Conservation (phyloP, 1,140 invertebrate genomes). For the Drosophila sp. region DNA sequence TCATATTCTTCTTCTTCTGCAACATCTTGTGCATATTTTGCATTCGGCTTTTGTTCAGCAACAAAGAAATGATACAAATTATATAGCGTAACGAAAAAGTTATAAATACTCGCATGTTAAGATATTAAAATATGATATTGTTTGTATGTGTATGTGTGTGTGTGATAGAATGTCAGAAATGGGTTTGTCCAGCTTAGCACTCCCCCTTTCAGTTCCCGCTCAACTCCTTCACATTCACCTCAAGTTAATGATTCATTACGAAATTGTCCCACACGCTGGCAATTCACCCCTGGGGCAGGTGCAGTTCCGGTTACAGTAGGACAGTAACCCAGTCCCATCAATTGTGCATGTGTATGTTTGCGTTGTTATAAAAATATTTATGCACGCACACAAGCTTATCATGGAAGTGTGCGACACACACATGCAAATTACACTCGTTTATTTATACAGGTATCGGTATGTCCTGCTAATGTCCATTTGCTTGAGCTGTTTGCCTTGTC, state of each 20-base stretch:
- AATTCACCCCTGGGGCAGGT: constrained; percentile 42
- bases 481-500: constrained; percentile 46
- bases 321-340: too few relatives aligned
- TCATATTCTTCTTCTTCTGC: neutral
- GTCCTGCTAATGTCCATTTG: constrained; percentile 52
- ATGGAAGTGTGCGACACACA: constrained; percentile 31
- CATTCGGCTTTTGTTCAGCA: neutral
- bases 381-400: constrained; percentile 36
- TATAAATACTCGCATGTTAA: too few relatives aligned
- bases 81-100: too few relatives aligned
- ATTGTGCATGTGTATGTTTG: constrained; percentile 27
- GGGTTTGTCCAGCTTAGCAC: constrained; percentile 23
- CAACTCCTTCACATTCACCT: neutral
- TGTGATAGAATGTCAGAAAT: constrained; percentile 19
- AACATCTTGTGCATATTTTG: neutral
- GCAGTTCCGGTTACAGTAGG: constrained; percentile 34
- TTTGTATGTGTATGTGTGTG: neutral
- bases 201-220: neutral
- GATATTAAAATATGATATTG: too few relatives aligned
- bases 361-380: constrained; percentile 67
- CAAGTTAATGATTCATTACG: constrained; percentile 67
- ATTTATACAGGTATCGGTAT: constrained; percentile 13
- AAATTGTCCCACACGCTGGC: constrained; percentile 54
- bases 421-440: neutral
- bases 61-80: too few relatives aligned